Evolutionary conservation across 2,797 vertebrate species (phyloP), one percentile per base, ranked within the genome.

Genomic region (Pogoniulus pusillus): DNA sequence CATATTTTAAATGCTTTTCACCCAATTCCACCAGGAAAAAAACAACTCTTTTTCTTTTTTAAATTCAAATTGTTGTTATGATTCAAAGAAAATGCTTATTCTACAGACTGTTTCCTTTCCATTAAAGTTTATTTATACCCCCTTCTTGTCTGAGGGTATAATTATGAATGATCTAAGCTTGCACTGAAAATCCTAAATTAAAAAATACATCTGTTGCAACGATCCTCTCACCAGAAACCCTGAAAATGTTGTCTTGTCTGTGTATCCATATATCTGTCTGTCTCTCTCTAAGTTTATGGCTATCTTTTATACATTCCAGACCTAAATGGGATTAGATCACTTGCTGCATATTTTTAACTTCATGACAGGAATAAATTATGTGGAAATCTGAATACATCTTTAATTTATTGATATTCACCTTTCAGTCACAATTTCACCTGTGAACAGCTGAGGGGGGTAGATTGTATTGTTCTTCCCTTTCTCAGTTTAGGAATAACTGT

Each of bases 131-230:
- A 96, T 96, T 96, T 96, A 95, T 91, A 95, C 68, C 47, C 5
- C 66, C 68, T 95, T 34, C 80, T 93, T 93, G 96, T 96, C 90
- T 89, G 91, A 94, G 49, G 54, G 70, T 94, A 71, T 93, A 94
- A 96, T 95, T 96, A 93, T 96, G 95, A 93, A 94, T 96, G 87
- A 91, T 96, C 94, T 96, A 96, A 96, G 93, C 82, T 94, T 87
- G 73, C 93, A 91, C 79, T 93, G 89, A 96, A 95, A 96, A 95
- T 93, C 89, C 68, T 95, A 96, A 96, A 96, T 94, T 96, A 96
- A 96, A 91, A 96, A 91, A 91, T 93, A 79, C 72, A 95, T 96
- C 93, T 97, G 95, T 94, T 87, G 83, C 91, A 92, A 94, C 91
- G 51, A 89, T 64, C 95, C 30, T 93, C 80, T 86, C 92, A 95